These are phyloP conservation scores for Palythoa grandiflora DNA, from an alignment of 92 coral and sea anemone genomes.

Conservation along the genomic window DNA sequence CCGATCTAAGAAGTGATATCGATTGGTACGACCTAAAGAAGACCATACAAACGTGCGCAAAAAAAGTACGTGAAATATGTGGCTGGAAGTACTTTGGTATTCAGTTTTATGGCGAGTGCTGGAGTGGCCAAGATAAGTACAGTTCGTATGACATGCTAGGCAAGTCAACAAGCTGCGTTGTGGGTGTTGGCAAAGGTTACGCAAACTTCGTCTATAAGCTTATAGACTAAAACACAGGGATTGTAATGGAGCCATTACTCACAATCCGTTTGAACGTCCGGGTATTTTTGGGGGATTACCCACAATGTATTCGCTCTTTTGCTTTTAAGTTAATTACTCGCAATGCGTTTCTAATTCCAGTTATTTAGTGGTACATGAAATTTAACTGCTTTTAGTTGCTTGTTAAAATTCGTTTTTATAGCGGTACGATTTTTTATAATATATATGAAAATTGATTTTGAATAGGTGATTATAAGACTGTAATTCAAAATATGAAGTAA, in stretches of 20 bases:
- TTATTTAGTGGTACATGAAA: too few species aligned
- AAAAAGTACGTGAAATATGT: slow-evolving; percentile 11
- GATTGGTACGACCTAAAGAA: slow-evolving; percentile 35
- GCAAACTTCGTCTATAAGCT: slow-evolving; percentile 43
- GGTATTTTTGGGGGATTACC: too few species aligned
- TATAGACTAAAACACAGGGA: background rate
- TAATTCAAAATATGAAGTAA: background rate
- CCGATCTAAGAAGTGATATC: slow-evolving; percentile 25
- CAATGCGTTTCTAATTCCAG: too few species aligned
- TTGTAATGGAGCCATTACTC: background rate
- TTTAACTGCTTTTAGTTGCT: too few species aligned
- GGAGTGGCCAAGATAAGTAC: slow-evolving; percentile 19
- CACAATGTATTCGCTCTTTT: too few species aligned
- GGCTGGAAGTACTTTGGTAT: slow-evolving; percentile 40
- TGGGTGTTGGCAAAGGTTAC: slow-evolving; percentile 37
- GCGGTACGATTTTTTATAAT: too few species aligned
- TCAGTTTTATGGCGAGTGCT: slow-evolving; percentile 47
- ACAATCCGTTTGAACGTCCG: too few species aligned
- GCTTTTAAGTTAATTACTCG: too few species aligned
- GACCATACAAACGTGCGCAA: slow-evolving; percentile 41
- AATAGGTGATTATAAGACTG: background rate
- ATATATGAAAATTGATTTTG: background rate
- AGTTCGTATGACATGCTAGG: slow-evolving; percentile 2
- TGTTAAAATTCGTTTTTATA: too few species aligned
- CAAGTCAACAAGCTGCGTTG: background rate